Percentiles rank a stretch among this genome's conserved stretches.
Evolutionary conservation across 2,888 invertebrate genomes (phyloP).

Genomic region (Drosophila borealis): DNA sequence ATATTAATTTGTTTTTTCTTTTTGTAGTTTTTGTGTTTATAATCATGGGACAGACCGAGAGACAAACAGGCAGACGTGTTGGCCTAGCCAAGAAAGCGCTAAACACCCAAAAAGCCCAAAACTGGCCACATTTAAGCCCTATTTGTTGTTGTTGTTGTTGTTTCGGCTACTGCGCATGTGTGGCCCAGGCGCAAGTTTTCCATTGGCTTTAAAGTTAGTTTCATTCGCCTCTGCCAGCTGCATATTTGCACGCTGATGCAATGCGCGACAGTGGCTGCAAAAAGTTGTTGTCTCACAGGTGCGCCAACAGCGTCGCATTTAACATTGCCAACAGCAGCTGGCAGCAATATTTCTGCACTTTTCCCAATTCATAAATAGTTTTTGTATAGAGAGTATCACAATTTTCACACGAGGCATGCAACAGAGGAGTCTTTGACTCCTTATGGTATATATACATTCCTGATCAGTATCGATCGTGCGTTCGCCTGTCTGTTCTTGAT

Average conservation of each 20-base stretch:
- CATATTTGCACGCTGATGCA: conserved; percentile 71
- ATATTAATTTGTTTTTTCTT: conserved; percentile 67
- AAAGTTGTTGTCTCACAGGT: conserved; percentile 48
- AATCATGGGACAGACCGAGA: conserved; percentile 14
- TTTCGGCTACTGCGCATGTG: conserved; percentile 54
- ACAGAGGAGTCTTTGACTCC: no score
- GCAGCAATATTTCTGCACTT: not conserved
- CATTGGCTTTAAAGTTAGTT: conserved; percentile 24
- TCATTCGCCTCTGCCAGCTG: conserved; percentile 38
- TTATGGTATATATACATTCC: no score
- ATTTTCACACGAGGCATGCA: no score
- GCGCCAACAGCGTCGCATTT: conserved; percentile 13
- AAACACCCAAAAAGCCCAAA: conserved; percentile 55
- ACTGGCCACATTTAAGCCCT: conserved; percentile 40
- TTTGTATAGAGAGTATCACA: no score
- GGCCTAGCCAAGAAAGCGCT: conserved; percentile 44
- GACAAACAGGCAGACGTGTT: conserved; percentile 3
- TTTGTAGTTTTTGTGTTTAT: conserved; percentile 37
- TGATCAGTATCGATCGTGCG: no score
- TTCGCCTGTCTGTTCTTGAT: no score
- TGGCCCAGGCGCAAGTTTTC: conserved; percentile 55
- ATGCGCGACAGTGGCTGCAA: conserved; percentile 51
- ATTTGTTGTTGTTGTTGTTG: conserved; percentile 20
- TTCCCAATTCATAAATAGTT: conserved; percentile 1
- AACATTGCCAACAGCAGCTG: conserved; percentile 10